Percentiles rank a stretch among this genome's conserved stretches.
phyloP scores from a whole-genome alignment of 1,140 invertebrate species.

The Scaptomyza montana region DNA sequence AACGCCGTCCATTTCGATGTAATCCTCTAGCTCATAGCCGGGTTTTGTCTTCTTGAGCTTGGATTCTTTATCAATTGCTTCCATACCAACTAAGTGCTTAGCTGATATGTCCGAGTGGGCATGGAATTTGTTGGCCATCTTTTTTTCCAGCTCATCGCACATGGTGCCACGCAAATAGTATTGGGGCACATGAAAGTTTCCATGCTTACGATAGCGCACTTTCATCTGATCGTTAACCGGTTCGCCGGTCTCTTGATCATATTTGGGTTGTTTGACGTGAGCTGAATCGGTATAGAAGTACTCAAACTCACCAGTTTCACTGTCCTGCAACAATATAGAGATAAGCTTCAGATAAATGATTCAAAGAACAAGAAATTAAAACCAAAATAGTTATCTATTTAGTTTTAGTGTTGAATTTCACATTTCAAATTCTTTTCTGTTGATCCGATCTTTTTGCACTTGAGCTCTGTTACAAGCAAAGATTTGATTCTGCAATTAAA shows the following conservation, averaged over 20 bases:
- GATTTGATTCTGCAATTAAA: slow-evolving; percentile 27
- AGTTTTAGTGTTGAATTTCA: slow-evolving; percentile 25
- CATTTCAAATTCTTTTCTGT: slow-evolving; percentile 39
- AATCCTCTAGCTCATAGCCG: slow-evolving; percentile 74
- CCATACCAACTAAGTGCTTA: slow-evolving; percentile 40
- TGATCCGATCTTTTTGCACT: slow-evolving; percentile 11
- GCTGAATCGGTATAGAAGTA: slow-evolving; percentile 68
- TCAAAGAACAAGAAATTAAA: slow-evolving; percentile 1
- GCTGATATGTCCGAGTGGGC: slow-evolving; percentile 46
- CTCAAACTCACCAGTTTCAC: slow-evolving; percentile 76
- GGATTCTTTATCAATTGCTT: slow-evolving; percentile 5
- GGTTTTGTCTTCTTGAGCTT: slow-evolving; percentile 40
- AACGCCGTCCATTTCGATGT: slow-evolving; percentile 76
- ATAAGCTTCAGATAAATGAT: not conserved
- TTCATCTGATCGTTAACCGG: slow-evolving; percentile 71
- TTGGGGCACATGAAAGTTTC: slow-evolving; percentile 72
- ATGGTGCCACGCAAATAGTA: slow-evolving; percentile 59
- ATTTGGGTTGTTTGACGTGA: slow-evolving; percentile 56
- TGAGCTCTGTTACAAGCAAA: not conserved
- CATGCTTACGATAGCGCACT: slow-evolving; percentile 74
- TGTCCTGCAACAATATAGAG: slow-evolving; percentile 54
- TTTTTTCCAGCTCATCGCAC: slow-evolving; percentile 66
- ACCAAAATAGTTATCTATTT: not conserved
- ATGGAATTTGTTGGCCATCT: slow-evolving; percentile 58
- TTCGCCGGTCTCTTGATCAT: slow-evolving; percentile 76